These are phyloP conservation scores for Verasper variegatus DNA, from an alignment of 2,113 vertebrate species.

Conservation along the genomic window DNA sequence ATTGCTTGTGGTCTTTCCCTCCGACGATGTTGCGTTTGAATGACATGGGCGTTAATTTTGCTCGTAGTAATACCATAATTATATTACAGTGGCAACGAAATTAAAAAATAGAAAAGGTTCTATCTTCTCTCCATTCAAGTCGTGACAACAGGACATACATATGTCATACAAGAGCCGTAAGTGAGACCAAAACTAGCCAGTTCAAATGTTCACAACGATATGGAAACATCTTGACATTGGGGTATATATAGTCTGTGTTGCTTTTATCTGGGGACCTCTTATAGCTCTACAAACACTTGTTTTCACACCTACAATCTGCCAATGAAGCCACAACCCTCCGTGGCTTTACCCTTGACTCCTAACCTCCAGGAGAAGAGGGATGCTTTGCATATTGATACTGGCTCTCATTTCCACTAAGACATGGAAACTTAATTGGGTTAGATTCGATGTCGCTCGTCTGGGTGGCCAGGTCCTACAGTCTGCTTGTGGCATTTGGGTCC, in stretches of 20 bases:
- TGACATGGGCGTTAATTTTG: no score
- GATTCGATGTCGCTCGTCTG: constrained; percentile 19
- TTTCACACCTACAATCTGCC: background rate
- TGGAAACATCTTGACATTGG: background rate
- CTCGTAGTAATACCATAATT: no score
- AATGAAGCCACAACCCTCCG: background rate
- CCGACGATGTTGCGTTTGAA: no score
- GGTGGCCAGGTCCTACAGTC: constrained; percentile 27
- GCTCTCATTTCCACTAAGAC: background rate
- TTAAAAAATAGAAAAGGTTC: no score
- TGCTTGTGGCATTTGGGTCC: constrained; percentile 15
- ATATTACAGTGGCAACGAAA: no score
- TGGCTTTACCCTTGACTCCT: constrained; percentile 2
- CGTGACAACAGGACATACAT: no score
- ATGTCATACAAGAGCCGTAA: no score
- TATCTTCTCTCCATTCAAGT: no score
- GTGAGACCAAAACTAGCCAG: no score
- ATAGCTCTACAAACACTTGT: constrained; percentile 4
- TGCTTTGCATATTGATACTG: background rate
- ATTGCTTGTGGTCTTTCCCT: no score
- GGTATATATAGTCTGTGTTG: background rate
- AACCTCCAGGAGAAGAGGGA: constrained; percentile 1
- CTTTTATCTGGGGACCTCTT: constrained; percentile 8
- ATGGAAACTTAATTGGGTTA: constrained; percentile 38
- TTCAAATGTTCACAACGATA: no score